Percentiles rank a stretch among this genome's conserved stretches.
These are phyloP conservation scores for Dorcus hopei DNA, from an alignment of 2,888 invertebrate genomes.

Conservation along the genomic window DNA sequence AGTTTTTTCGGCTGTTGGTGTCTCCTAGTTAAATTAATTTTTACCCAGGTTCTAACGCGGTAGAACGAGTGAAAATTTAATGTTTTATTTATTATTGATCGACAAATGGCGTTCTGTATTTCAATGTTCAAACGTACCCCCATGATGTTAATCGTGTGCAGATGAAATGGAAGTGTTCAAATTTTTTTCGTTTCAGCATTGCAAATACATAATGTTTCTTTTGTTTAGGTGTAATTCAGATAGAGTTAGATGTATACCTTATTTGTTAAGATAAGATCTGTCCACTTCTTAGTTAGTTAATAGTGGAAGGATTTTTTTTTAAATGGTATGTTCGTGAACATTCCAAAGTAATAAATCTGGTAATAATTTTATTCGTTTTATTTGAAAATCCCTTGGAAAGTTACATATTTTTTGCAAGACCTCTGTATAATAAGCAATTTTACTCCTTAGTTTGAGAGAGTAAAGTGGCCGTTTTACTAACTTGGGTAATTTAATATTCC, in stretches of 20 bases:
- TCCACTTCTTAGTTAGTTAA: slow-evolving; percentile 18
- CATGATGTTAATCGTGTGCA: no score
- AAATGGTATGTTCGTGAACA: slow-evolving; percentile 31
- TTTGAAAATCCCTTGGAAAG: no score
- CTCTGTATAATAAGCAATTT: no score
- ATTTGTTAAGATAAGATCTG: slow-evolving; percentile 22
- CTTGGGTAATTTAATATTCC: no score
- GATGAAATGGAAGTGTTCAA: not conserved
- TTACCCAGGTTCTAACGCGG: slow-evolving; percentile 5
- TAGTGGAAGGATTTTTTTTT: slow-evolving; percentile 30
- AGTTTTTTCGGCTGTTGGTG: slow-evolving; percentile 16
- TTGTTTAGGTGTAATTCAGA: slow-evolving; percentile 9
- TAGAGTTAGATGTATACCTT: slow-evolving; percentile 15
- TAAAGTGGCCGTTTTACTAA: no score
- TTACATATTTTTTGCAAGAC: no score
- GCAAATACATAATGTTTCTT: slow-evolving; percentile 10
- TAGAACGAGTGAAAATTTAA: slow-evolving; percentile 9
- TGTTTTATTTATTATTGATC: slow-evolving; percentile 14
- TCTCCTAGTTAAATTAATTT: slow-evolving; percentile 15
- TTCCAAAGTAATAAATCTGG: slow-evolving; percentile 24
- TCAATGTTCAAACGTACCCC: not conserved
- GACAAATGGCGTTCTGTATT: slow-evolving; percentile 12
- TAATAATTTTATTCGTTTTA: not conserved
- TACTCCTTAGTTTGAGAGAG: no score
- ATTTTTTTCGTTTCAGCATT: slow-evolving; percentile 12